Percentiles rank a stretch among this genome's conserved stretches.
These are phyloP conservation scores for Bettongia penicillata DNA, from an alignment of 2,113 vertebrate species.

Conservation along the genomic window DNA sequence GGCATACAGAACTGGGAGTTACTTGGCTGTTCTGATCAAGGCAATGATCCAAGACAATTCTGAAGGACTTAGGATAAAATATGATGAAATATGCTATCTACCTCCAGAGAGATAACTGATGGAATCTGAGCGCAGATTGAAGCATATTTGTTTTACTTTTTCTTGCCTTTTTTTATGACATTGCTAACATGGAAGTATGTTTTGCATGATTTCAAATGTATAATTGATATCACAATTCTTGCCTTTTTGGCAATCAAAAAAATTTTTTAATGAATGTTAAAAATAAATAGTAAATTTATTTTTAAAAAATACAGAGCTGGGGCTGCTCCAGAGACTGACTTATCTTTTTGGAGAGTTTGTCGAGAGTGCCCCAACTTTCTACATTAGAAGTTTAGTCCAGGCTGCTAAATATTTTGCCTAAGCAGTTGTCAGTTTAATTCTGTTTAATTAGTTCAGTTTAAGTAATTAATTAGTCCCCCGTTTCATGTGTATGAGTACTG, in stretches of 20 bases:
- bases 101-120: neutral
- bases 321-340: neutral
- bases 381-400: neutral
- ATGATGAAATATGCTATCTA: neutral
- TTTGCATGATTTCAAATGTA: neutral
- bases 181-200: neutral
- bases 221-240: neutral
- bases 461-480: conserved; percentile 10
- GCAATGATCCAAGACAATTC: neutral
- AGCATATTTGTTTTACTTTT: neutral
- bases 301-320: neutral
- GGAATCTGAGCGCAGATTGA: neutral
- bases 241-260: neutral
- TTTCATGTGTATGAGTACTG: neutral
- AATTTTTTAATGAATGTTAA: neutral
- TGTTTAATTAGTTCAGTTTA: conserved; percentile 2
- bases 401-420: neutral
- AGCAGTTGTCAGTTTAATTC: neutral
- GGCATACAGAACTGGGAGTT: neutral
- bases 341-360: neutral
- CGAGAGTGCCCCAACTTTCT: neutral
- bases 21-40: neutral
- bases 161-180: neutral
- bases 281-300: neutral
- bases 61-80: neutral